phyloP scores from a whole-genome alignment of 2,113 vertebrate species.

The Plestiodon gilberti region DNA sequence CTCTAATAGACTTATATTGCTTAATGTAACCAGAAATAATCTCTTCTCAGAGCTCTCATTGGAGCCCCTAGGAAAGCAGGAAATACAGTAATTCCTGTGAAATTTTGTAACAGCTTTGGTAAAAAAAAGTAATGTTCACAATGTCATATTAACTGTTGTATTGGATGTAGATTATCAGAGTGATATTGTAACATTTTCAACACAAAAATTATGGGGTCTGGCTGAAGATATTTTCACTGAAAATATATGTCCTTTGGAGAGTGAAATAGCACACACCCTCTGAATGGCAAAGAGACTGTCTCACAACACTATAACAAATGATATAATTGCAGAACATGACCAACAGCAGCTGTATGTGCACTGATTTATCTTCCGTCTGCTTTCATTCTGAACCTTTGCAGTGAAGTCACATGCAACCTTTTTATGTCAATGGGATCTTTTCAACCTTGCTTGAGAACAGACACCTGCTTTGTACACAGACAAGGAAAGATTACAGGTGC shows the following conservation, averaged over 20 bases:
- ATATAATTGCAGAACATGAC: slow-evolving; percentile 80
- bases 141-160: too few relatives aligned
- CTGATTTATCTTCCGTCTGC: slow-evolving; percentile 74
- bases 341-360: slow-evolving; percentile 70
- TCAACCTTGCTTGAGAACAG: slow-evolving; percentile 70
- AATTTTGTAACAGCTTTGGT: too few relatives aligned
- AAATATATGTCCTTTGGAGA: neutral
- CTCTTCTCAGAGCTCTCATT: too few relatives aligned
- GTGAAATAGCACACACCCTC: neutral
- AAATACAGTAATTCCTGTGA: too few relatives aligned
- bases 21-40: too few relatives aligned
- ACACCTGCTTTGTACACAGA: slow-evolving; percentile 66
- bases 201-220: neutral
- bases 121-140: too few relatives aligned
- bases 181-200: neutral
- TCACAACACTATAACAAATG: slow-evolving; percentile 53
- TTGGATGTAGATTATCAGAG: neutral
- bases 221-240: neutral
- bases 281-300: neutral
- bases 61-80: too few relatives aligned
- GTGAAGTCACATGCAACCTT: slow-evolving; percentile 71
- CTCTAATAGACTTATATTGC: too few relatives aligned
- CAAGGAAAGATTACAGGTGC: slow-evolving; percentile 10
- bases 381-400: slow-evolving; percentile 66
- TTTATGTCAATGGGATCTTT: slow-evolving; percentile 72